Evolutionary conservation across 2,888 invertebrate species (phyloP), one percentile per base, ranked within the genome.

Genomic region (Biston betularia): DNA sequence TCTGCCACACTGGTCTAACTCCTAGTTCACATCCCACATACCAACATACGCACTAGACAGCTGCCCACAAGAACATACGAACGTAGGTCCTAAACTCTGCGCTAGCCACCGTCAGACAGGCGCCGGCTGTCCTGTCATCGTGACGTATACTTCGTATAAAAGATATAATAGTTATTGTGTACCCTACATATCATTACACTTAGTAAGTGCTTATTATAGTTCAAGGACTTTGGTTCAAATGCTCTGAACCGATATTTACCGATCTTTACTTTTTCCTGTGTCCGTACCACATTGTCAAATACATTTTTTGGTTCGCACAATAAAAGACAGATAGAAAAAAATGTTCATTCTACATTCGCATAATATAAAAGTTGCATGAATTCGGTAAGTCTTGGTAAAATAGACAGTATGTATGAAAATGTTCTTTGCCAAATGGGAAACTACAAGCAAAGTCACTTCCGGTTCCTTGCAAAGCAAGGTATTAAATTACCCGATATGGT

Each of bases 131-230:
- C 80, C 6, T 38, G 82, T 81, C 81, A 82, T 69, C 40, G 63
- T 84, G 80, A 83, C 81, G 83, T 79, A 69, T 70, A 66, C 69
- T 67, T 69, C 61, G 75, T 77, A 77, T 73, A 77, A 71, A 76
- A 75, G 72, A 75, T 74, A 74, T 78, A 24, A 24, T 24, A 24
- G 24, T 24, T 24, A 74, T 57, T 46, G 46, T 57, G 68, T 65
- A 73, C 70, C 53, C 59, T 74, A 71, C 62, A 72, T 73, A 75
- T 70, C 70, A 71, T 68, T 71, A 70, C 69, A 71, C 64, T 65
- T 64, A 70, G 63, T 58, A 38, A 38, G 38, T 38, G 6, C 38
- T 38, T 38, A 38, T 9, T 38, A 56, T 48, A 66, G 34, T 56
- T 56, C 45, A 24, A 24, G 24, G 24, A 24, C 24, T 24, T 24